phyloP scores from a whole-genome alignment of 2,797 vertebrate species.

The Lates japonicus region DNA sequence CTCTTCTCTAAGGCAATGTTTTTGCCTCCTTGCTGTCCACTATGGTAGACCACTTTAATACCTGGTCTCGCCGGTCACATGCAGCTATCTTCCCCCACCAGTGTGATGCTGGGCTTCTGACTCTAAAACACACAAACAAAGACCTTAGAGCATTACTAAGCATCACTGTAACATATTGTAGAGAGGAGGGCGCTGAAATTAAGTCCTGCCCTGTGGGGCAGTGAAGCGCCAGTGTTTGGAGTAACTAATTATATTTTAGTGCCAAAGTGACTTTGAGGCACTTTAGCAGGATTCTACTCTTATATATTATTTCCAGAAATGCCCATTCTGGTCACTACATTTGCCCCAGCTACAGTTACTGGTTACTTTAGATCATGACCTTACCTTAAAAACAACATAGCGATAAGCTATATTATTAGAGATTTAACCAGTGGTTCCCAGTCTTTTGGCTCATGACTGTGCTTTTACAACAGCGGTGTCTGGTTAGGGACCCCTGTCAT shows the following conservation, averaged over 20 bases:
- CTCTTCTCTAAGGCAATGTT: constrained; percentile 90
- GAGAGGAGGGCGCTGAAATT: too few relatives aligned
- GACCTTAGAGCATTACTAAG: neutral
- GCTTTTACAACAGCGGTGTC: neutral
- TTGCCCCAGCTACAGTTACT: neutral
- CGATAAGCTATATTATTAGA: neutral
- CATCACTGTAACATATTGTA: neutral
- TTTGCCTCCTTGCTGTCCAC: constrained; percentile 87
- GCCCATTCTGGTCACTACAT: neutral
- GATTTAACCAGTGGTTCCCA: neutral
- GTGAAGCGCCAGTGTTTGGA: neutral
- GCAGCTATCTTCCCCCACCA: constrained; percentile 67
- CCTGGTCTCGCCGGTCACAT: constrained; percentile 66
- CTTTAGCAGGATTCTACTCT: neutral
- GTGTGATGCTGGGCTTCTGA: constrained; percentile 68
- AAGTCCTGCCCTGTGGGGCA: neutral
- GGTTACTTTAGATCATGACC: neutral
- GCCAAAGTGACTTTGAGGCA: neutral
- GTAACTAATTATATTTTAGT: neutral
- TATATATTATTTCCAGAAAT: neutral
- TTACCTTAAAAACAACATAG: neutral
- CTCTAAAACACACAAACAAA: constrained; percentile 61
- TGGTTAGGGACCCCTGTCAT: neutral
- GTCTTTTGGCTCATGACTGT: neutral
- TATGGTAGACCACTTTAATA: constrained; percentile 72